Conservation (phyloP, 2,113 vertebrate species). For the Zosterops borbonicus region DNA sequence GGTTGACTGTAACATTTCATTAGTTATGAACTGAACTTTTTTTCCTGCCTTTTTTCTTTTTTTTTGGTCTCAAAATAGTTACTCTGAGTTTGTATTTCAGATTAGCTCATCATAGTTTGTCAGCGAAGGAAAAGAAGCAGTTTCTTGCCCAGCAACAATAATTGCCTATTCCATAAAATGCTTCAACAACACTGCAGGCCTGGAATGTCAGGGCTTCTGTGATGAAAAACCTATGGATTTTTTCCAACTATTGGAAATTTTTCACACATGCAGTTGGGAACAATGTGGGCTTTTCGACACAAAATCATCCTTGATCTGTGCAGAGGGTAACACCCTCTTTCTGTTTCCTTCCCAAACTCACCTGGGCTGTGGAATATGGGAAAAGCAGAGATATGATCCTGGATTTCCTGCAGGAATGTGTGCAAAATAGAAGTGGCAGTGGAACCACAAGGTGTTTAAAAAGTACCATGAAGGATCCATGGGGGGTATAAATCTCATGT, state of each 20-base stretch:
- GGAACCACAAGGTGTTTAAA: background rate
- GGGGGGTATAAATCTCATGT: background rate
- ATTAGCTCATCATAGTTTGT: background rate
- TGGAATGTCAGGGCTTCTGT: background rate
- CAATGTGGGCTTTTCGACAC: background rate
- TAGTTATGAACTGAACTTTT: background rate
- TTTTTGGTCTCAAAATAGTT: background rate
- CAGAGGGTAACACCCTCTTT: background rate
- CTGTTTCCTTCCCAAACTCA: background rate
- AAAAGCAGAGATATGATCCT: background rate
- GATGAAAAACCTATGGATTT: background rate
- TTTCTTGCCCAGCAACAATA: background rate
- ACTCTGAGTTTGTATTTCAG: background rate
- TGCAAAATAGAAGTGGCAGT: background rate
- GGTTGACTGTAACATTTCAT: background rate
- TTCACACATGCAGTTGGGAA: background rate
- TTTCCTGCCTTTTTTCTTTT: background rate
- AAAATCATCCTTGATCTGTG: background rate
- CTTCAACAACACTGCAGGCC: background rate
- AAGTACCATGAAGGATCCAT: background rate
- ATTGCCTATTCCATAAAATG: background rate
- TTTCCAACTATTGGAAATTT: background rate
- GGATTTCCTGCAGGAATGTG: background rate
- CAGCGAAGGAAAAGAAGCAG: background rate
- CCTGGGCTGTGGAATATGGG: accelerated